Percentiles rank a stretch among this genome's conserved stretches.
phyloP scores from a whole-genome alignment of 2,888 invertebrate genomes.

The Villa cingulata region DNA sequence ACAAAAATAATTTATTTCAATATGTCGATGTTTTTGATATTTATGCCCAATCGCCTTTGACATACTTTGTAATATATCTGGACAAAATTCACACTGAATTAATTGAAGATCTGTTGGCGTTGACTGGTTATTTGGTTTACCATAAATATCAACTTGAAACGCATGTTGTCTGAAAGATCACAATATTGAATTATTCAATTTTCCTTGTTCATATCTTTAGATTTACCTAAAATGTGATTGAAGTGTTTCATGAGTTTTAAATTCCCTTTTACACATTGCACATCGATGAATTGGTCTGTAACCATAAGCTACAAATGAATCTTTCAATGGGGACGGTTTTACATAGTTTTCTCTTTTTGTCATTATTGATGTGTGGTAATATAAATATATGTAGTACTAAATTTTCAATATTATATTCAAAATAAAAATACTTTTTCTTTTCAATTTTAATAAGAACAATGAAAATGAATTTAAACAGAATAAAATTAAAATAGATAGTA shows the following conservation, averaged over 20 bases:
- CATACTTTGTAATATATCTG: constrained; percentile 42
- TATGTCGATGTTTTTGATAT: constrained; percentile 49
- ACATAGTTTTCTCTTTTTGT: too few species aligned
- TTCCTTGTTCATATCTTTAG: not conserved
- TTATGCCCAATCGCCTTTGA: constrained; percentile 53
- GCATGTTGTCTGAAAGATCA: constrained; percentile 43
- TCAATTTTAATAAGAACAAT: too few species aligned
- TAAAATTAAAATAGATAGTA: too few species aligned
- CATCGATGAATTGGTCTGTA: too few species aligned
- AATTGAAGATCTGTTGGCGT: constrained; percentile 27
- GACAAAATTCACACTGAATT: constrained; percentile 47
- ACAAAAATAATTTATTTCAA: constrained; percentile 49
- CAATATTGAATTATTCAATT: not conserved
- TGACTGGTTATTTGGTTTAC: constrained; percentile 24
- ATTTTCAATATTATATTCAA: too few species aligned
- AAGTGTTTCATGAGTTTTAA: constrained; percentile 7
- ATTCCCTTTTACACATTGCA: constrained; percentile 15
- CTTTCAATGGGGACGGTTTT: too few species aligned
- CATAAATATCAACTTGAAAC: constrained; percentile 42
- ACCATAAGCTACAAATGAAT: too few species aligned
- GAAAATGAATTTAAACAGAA: too few species aligned
- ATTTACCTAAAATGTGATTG: constrained; percentile 9
- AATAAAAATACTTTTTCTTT: too few species aligned
- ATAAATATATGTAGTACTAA: too few species aligned
- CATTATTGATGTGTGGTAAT: too few species aligned